Conservation (phyloP, 2,888 invertebrate species). For the Xestoiulus laeticollis region DNA sequence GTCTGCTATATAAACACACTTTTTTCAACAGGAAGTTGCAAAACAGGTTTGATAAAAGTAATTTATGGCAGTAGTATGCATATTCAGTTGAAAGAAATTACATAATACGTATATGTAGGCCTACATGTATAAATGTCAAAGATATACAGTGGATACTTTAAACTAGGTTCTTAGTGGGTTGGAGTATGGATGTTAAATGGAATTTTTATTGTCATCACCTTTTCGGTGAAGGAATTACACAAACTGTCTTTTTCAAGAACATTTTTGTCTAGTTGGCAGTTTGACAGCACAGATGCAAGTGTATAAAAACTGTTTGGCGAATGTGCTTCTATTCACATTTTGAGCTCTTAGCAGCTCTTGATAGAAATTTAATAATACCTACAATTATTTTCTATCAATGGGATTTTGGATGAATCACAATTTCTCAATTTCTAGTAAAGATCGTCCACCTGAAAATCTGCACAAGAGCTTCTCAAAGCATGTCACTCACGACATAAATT, state of each 20-base stretch:
- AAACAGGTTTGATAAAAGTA: too few relatives aligned
- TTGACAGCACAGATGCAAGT: background rate
- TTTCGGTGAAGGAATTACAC: background rate
- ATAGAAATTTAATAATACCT: background rate
- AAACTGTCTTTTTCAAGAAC: background rate
- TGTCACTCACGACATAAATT: too few relatives aligned
- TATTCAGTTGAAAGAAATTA: background rate
- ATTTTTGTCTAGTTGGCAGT: slow-evolving; percentile 11
- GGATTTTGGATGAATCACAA: background rate
- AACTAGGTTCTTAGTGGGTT: background rate
- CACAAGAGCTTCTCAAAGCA: background rate
- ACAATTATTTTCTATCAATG: background rate
- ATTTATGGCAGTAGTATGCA: background rate
- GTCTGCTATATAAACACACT: too few relatives aligned
- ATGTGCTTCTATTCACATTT: background rate
- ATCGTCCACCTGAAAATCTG: background rate
- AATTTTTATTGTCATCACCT: background rate
- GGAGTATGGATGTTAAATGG: background rate
- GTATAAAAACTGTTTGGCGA: background rate
- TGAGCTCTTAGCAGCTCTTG: background rate
- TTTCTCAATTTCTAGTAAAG: background rate
- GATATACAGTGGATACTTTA: too few relatives aligned
- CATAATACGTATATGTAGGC: too few relatives aligned
- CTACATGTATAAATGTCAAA: too few relatives aligned
- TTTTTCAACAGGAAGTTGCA: too few relatives aligned